Evolutionary conservation across 2,113 vertebrate species (phyloP).

Genomic region (Carassius carassius): DNA sequence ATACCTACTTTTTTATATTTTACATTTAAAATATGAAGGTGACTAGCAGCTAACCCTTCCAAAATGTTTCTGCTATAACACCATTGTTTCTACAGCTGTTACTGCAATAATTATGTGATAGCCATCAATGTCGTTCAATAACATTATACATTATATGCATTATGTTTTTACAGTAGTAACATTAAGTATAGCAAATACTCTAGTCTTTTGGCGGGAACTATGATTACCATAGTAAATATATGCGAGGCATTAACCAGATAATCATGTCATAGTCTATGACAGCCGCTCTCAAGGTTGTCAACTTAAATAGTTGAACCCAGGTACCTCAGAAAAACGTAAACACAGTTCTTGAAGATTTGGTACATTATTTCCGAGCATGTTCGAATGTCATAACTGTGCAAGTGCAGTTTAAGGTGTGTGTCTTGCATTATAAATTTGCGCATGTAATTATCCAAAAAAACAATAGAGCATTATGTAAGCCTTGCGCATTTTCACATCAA

Average conservation of each 20-base stretch:
- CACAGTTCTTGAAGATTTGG: neutral
- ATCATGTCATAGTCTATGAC: conserved; percentile 11
- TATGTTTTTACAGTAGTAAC: neutral
- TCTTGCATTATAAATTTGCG: neutral
- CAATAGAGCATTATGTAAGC: conserved; percentile 43
- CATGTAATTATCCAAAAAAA: neutral
- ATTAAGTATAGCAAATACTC: neutral
- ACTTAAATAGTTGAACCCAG: neutral
- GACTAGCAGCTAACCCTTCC: neutral
- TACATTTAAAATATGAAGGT: neutral
- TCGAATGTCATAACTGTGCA: neutral
- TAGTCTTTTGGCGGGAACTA: neutral
- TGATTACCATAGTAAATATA: neutral
- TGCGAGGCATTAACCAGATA: neutral
- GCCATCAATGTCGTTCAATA: neutral
- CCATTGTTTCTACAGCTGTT: no score
- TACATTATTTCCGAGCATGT: neutral
- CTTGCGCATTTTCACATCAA: conserved; percentile 42
- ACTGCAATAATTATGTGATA: no score
- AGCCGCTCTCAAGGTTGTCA: neutral
- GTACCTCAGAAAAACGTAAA: neutral
- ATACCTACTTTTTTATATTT: neutral
- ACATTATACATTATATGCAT: neutral
- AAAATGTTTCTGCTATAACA: neutral
- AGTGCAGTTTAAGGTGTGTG: neutral